Conservation (phyloP, 2,797 vertebrate species). For the Iguana delicatissima region DNA sequence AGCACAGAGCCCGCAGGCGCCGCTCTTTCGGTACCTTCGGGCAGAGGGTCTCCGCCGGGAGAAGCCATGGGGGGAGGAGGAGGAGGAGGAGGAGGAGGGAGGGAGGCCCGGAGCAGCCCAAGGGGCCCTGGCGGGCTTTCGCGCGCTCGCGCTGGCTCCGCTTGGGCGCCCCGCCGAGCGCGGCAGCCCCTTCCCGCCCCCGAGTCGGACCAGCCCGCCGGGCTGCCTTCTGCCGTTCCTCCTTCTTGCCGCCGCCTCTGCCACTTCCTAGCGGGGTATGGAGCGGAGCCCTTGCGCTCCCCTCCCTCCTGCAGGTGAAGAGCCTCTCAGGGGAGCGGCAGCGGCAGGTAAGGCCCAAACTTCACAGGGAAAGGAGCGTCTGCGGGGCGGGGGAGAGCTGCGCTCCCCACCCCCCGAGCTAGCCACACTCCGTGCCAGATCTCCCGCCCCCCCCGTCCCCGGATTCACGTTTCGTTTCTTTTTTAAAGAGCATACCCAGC, state of each 20-base stretch:
- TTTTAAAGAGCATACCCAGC: not conserved
- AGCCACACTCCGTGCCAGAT: not conserved
- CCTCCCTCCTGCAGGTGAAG: not conserved
- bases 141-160: not conserved
- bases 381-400: not conserved
- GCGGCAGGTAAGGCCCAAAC: constrained; percentile 25
- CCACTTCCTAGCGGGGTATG: not conserved
- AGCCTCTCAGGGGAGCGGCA: constrained; percentile 7
- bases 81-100: not conserved
- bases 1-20: not conserved
- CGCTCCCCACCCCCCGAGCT: constrained; percentile 19
- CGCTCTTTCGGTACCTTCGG: constrained; percentile 51
- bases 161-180: not conserved
- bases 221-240: too few relatives aligned
- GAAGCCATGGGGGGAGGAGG: constrained; percentile 62
- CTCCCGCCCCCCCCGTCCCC: not conserved
- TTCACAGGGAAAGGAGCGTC: not conserved
- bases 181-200: not conserved
- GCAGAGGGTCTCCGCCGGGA: constrained; percentile 53
- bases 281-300: constrained; percentile 42
- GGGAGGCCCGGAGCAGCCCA: not conserved
- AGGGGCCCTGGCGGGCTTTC: not conserved
- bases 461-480: too few relatives aligned
- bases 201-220: not conserved
- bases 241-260: not conserved